A percentile compares a stretch with the other conserved stretches of the same genome.
These are phyloP conservation scores for Cephus sareptanus DNA, from an alignment of 2,888 invertebrate species.

Conservation along the genomic window DNA sequence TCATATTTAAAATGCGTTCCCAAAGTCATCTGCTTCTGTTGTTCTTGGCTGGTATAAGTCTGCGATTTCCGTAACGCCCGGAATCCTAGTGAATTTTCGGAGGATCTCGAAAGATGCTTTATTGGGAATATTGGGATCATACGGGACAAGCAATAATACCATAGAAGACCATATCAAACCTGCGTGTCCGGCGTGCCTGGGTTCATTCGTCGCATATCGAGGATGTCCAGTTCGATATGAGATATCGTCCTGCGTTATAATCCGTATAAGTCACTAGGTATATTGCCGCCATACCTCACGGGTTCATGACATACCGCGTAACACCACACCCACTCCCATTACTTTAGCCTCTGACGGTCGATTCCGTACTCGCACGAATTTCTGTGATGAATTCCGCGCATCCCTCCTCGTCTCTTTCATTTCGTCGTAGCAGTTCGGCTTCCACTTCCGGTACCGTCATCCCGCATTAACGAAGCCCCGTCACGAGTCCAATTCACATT, in stretches of 20 bases:
- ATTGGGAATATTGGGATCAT: slow-evolving; percentile 52
- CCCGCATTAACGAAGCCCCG: background rate
- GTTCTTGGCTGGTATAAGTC: background rate
- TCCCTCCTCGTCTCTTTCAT: background rate
- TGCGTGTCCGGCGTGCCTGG: slow-evolving; percentile 55
- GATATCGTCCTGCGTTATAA: slow-evolving; percentile 60
- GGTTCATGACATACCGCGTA: slow-evolving; percentile 53
- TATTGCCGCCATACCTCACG: slow-evolving; percentile 62
- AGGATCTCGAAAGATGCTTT: slow-evolving; percentile 16
- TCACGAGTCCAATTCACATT: background rate
- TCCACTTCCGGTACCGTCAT: background rate
- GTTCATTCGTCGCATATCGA: slow-evolving; percentile 65
- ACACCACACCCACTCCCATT: slow-evolving; percentile 39
- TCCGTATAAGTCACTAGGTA: slow-evolving; percentile 59
- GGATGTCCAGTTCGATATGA: slow-evolving; percentile 62
- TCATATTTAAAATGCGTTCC: background rate
- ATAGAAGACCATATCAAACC: slow-evolving; percentile 46
- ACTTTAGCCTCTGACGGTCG: slow-evolving; percentile 12
- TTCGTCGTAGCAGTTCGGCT: background rate
- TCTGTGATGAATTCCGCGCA: slow-evolving; percentile 4
- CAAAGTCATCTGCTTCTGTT: background rate
- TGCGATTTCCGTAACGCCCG: background rate
- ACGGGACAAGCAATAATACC: slow-evolving; percentile 56
- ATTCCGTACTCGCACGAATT: slow-evolving; percentile 7
- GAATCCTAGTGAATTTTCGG: background rate